phyloP scores from a whole-genome alignment of 2,113 vertebrate species.

The Prionailurus bengalensis region DNA sequence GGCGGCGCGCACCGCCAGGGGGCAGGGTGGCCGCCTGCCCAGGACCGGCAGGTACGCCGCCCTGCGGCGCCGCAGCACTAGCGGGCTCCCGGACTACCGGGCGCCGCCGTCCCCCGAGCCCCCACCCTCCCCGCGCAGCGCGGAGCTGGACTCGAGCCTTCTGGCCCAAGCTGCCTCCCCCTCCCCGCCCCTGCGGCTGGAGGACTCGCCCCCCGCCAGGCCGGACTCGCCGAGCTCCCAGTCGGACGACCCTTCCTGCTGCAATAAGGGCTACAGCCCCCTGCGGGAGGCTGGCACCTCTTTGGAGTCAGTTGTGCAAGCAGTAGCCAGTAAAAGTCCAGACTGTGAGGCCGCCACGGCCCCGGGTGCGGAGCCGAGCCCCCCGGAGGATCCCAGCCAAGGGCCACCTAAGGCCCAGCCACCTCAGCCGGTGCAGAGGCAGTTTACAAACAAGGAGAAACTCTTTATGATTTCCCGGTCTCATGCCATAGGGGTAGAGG shows the following conservation, averaged over 20 bases:
- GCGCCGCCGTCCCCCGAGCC: slow-evolving; percentile 72
- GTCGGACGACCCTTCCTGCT: slow-evolving; percentile 88
- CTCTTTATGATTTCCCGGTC: slow-evolving; percentile 92
- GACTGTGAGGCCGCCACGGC: slow-evolving; percentile 83
- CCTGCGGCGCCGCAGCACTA: slow-evolving; percentile 86
- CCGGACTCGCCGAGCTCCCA: slow-evolving; percentile 92
- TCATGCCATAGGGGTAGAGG: slow-evolving; percentile 84
- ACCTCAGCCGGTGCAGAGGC: slow-evolving; percentile 84
- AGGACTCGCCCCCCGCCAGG: slow-evolving; percentile 75
- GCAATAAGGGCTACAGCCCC: slow-evolving; percentile 97
- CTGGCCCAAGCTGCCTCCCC: slow-evolving; percentile 87
- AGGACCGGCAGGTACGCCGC: slow-evolving; percentile 73
- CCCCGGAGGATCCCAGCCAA: slow-evolving; percentile 83
- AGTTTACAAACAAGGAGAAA: slow-evolving; percentile 93
- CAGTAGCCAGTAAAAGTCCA: slow-evolving; percentile 81
- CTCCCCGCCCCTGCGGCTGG: slow-evolving; percentile 77
- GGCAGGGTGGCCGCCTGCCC: slow-evolving; percentile 71
- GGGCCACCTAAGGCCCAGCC: slow-evolving; percentile 71
- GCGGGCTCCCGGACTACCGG: slow-evolving; percentile 86
- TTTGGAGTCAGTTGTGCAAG: slow-evolving; percentile 90
- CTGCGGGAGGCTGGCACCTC: slow-evolving; percentile 94
- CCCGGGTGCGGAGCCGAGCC: slow-evolving; percentile 64
- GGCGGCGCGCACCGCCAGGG: background rate
- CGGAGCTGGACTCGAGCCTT: slow-evolving; percentile 85
- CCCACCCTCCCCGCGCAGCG: slow-evolving; percentile 81